Conservation (phyloP, 2,888 invertebrate genomes). For the Endotricha flammealis region DNA sequence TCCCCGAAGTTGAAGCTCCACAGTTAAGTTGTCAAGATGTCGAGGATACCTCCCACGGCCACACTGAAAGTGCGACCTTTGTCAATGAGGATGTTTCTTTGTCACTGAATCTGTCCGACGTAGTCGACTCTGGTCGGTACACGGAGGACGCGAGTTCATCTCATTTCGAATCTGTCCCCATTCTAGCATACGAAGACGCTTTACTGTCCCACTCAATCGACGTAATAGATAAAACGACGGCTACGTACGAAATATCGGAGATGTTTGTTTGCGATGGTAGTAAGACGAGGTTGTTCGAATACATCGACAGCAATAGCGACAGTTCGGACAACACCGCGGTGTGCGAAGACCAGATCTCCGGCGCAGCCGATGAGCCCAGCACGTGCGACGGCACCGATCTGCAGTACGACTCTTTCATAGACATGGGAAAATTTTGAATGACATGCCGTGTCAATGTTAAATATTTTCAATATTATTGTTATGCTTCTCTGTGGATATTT, state of each 20-base stretch:
- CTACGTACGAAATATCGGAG: constrained; percentile 30
- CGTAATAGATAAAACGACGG: constrained; percentile 41
- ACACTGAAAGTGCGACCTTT: constrained; percentile 37
- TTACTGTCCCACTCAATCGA: constrained; percentile 60
- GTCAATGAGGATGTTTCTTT: constrained; percentile 41
- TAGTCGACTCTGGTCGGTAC: constrained; percentile 62
- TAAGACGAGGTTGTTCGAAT: constrained; percentile 43
- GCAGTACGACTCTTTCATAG: constrained; percentile 73
- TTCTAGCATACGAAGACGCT: constrained; percentile 53
- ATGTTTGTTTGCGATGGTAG: constrained; percentile 23
- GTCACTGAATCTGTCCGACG: constrained; percentile 55
- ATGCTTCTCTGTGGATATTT: constrained; percentile 46
- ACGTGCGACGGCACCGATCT: constrained; percentile 58
- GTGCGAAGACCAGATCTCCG: constrained; percentile 37
- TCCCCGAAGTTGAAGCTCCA: constrained; percentile 25
- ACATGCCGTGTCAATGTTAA: constrained; percentile 27
- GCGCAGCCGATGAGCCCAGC: constrained; percentile 41
- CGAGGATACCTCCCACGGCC: constrained; percentile 27
- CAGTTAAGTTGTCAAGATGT: constrained; percentile 29
- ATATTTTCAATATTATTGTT: constrained; percentile 34
- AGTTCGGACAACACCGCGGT: constrained; percentile 61
- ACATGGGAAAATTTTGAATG: constrained; percentile 71
- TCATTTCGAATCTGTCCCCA: constrained; percentile 42
- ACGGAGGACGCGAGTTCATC: constrained; percentile 64
- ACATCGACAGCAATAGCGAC: constrained; percentile 59